Base-by-base conservation (phyloP, 2,113 vertebrate species). In the Circaetus cinerascens region DNA sequence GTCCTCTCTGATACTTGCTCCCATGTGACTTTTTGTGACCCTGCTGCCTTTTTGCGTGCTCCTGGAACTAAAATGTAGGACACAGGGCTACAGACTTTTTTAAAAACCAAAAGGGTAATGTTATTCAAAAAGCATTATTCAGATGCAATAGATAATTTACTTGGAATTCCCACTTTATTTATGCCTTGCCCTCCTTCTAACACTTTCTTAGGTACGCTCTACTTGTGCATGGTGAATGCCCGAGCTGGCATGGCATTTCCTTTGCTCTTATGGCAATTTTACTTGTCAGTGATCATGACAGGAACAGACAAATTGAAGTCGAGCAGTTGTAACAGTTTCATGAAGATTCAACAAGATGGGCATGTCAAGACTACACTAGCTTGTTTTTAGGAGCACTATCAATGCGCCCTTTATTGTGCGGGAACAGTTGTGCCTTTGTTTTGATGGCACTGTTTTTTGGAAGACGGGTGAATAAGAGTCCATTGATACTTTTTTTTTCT, bases 381-480 rank as follows among this genome's bases (percentile, higher is more conserved):
- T 85, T 85, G 67, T 46, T 82, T 97, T 95, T 53, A 79, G 74
- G 53, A 93, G 40, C 43, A 11, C 74, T 68, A 55, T 97, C 89
- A 90, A 76, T 88, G 93, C 2, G 3, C 21, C 41, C 71, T 94
- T 96, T 95, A 91, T 93, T 5, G 2, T 36, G 50, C 34, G 41
- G 84, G 48, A 88, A 94, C 94, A 96, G 89, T 40, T 66, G 36
- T 59, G 84, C 51, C 78, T 96, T 94, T 97, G 90, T 97, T 93
- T 82, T 11, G 5, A 25, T 66, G 22, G 27, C 9, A 20, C 51
- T 96, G 73, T 10, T 91, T 91, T 90, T 73, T 50, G 81, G 57
- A 87, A 93, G 84, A 93, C 26, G 66, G 41, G 57, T 79, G 77
- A 93, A 84, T 79, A 97, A 89, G 59, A 73, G 77, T 87, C 69